A percentile compares a stretch with the other conserved stretches of the same genome.
phyloP scores from a whole-genome alignment of 2,113 vertebrate genomes.

The Phrynocephalus versicolor region DNA sequence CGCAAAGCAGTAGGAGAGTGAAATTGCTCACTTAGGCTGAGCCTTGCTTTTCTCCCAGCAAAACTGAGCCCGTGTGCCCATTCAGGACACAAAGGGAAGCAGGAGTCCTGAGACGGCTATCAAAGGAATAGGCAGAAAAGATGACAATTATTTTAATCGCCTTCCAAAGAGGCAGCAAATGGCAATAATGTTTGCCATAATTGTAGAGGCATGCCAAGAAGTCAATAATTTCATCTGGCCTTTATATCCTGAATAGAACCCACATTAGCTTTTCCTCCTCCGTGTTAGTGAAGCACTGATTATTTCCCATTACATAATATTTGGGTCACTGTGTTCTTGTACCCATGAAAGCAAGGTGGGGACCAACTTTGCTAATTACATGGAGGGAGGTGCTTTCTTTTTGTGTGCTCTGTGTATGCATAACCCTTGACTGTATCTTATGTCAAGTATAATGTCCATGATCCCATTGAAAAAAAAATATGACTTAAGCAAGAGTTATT shows the following conservation, averaged over 20 bases:
- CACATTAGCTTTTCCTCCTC: constrained; percentile 68
- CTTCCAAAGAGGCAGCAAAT: constrained; percentile 53
- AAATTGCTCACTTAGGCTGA: constrained; percentile 76
- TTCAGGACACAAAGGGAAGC: constrained; percentile 61
- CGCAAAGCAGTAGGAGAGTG: constrained; percentile 71
- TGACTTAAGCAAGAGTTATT: not conserved
- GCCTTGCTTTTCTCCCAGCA: constrained; percentile 65
- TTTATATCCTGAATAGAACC: constrained; percentile 56
- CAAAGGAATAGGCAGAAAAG: constrained; percentile 69
- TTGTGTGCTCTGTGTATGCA: no score
- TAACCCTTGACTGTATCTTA: no score
- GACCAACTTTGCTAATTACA: constrained; percentile 32
- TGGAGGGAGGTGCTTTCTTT: not conserved
- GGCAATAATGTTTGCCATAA: constrained; percentile 65
- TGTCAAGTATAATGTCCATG: no score
- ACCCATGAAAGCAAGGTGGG: constrained; percentile 36
- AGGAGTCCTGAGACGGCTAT: constrained; percentile 48
- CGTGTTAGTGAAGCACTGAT: constrained; percentile 61
- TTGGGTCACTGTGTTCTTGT: constrained; percentile 31
- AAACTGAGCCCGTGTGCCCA: constrained; percentile 62
- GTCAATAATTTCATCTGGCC: constrained; percentile 66
- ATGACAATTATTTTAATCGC: constrained; percentile 74
- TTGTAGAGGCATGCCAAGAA: constrained; percentile 67
- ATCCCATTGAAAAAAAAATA: not conserved
- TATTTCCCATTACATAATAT: constrained; percentile 54